phyloP scores from a whole-genome alignment of 2,797 vertebrate genomes.

The Antennarius maculatus region DNA sequence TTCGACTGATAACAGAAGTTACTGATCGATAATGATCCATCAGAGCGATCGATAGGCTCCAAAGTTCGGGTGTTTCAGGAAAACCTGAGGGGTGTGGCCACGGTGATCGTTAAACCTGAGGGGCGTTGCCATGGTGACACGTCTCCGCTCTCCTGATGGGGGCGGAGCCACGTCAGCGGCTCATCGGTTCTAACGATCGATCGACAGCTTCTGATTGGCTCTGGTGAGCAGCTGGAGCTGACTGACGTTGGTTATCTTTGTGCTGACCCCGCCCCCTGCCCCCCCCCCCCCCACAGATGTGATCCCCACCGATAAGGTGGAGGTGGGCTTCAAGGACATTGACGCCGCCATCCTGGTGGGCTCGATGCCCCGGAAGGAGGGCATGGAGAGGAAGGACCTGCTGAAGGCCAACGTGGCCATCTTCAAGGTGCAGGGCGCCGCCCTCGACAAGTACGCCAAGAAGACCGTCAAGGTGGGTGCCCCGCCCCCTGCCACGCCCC shows the following conservation, averaged over 20 bases:
- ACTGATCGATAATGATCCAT: neutral
- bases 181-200: too few species aligned
- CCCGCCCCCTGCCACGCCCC: too few species aligned
- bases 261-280: neutral
- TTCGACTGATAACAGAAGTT: slow-evolving; percentile 45
- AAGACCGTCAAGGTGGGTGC: slow-evolving; percentile 91
- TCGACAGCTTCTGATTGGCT: too few species aligned
- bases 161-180: too few species aligned
- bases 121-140: neutral
- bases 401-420: slow-evolving; percentile 97
- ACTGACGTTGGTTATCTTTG: too few species aligned
- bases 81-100: too few species aligned
- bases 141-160: too few species aligned
- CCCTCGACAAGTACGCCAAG: slow-evolving; percentile 94
- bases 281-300: slow-evolving; percentile 81
- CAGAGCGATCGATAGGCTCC: neutral
- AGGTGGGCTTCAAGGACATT: slow-evolving; percentile 93
- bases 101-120: too few species aligned
- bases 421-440: slow-evolving; percentile 92
- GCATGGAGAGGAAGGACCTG: slow-evolving; percentile 98
- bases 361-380: slow-evolving; percentile 96
- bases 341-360: slow-evolving; percentile 94
- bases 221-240: too few species aligned
- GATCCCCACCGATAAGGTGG: slow-evolving; percentile 93
- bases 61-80: too few species aligned